Conservation (phyloP, 53 echinoderm and acorn worm species). For the Temnopleurus reevesii region DNA sequence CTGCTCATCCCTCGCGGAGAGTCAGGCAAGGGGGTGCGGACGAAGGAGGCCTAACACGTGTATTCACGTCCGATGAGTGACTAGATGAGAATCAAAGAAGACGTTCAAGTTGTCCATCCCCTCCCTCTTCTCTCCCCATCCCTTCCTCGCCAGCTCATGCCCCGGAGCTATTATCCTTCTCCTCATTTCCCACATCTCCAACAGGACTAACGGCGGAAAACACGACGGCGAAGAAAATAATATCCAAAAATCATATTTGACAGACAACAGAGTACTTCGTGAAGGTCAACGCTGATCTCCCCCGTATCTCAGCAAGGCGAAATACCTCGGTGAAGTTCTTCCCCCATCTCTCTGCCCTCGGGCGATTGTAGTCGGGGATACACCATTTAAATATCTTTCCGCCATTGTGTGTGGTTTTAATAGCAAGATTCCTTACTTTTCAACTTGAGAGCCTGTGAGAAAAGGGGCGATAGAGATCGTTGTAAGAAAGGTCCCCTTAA, state of each 20-base stretch:
- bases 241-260: slow-evolving; percentile 49
- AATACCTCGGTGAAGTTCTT: not conserved
- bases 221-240: slow-evolving; percentile 46
- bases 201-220: slow-evolving; percentile 36
- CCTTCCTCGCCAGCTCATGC: not conserved
- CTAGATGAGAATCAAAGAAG: not conserved
- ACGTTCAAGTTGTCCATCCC: not conserved
- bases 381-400: slow-evolving; percentile 61
- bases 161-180: slow-evolving; percentile 41
- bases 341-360: not conserved
- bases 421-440: slow-evolving; percentile 39
- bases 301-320: not conserved
- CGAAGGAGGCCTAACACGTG: slow-evolving; percentile 44
- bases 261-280: slow-evolving; percentile 51
- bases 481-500: not conserved
- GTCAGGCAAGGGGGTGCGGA: slow-evolving; percentile 31
- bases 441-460: not conserved
- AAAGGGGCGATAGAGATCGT: not conserved
- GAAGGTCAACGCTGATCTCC: slow-evolving; percentile 43
- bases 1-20: not conserved
- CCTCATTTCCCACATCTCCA: slow-evolving; percentile 49
- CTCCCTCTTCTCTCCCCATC: not conserved
- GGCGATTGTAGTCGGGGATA: slow-evolving; percentile 48
- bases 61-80: slow-evolving; percentile 34
- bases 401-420: slow-evolving; percentile 60